Evolutionary conservation across 1,140 invertebrate genomes (phyloP).

Genomic region (Octopus bimaculoides): DNA sequence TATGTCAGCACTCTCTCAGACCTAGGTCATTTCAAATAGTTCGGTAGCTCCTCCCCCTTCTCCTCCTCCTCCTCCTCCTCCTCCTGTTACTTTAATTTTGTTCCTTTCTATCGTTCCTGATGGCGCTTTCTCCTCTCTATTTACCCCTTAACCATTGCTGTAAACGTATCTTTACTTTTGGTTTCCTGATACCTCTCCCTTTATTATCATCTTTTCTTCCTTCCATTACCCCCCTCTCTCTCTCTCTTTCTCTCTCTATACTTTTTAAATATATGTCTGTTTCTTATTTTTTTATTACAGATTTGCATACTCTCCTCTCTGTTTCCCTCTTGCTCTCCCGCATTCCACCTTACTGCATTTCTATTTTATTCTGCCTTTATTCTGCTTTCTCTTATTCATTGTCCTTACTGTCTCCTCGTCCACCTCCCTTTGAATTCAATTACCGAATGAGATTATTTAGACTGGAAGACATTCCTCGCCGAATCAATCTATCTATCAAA

Average conservation of each 20-base stretch:
- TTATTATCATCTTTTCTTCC: background rate
- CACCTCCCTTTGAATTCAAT: background rate
- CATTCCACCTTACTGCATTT: background rate
- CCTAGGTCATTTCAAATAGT: no score
- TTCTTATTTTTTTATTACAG: background rate
- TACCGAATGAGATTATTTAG: no score
- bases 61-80: background rate
- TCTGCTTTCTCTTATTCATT: background rate
- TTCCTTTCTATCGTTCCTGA: background rate
- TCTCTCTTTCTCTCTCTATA: conserved; percentile 2
- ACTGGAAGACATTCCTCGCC: no score
- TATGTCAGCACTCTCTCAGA: no score
- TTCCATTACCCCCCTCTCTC: background rate
- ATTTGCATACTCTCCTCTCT: background rate
- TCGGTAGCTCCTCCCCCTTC: background rate
- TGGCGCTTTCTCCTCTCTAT: background rate
- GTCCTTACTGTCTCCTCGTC: background rate
- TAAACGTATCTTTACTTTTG: background rate
- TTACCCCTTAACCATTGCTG: background rate
- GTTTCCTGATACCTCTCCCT: background rate
- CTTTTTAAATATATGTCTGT: background rate
- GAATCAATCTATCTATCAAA: no score
- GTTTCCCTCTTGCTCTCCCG: background rate
- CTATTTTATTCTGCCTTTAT: background rate
- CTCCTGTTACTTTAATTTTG: background rate